Percentiles rank a stretch among this genome's conserved stretches.
phyloP scores from a whole-genome alignment of 1,140 invertebrate genomes.

The Apis laboriosa region DNA sequence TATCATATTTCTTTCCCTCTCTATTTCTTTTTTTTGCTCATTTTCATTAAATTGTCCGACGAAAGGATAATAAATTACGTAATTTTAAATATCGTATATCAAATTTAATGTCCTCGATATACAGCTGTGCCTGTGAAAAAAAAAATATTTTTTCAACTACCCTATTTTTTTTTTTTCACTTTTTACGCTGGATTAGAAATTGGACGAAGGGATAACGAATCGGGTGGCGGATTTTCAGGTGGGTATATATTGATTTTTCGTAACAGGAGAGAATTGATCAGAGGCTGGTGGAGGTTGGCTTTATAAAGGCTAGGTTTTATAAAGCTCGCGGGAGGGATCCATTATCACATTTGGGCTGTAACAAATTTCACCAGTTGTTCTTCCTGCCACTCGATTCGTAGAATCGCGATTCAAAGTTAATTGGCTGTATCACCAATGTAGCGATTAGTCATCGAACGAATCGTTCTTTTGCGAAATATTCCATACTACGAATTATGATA shows the following conservation, averaged over 20 bases:
- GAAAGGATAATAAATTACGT: neutral
- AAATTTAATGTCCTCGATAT: no score
- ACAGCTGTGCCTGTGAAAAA: no score
- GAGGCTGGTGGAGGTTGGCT: no score
- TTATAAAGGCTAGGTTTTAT: neutral
- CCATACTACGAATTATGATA: no score
- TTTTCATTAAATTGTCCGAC: neutral
- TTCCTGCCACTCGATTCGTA: neutral
- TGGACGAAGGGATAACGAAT: neutral
- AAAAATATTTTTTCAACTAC: no score
- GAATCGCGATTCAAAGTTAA: constrained; percentile 25
- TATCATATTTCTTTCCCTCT: neutral
- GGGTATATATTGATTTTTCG: neutral
- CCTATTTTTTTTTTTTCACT: no score
- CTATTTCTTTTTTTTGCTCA: neutral
- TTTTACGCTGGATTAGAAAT: neutral
- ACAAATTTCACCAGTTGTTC: neutral
- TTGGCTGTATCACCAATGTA: neutral
- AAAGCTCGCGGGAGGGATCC: neutral
- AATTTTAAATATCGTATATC: no score
- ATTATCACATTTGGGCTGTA: neutral
- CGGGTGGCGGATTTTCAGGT: neutral
- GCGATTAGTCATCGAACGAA: neutral
- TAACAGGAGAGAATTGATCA: neutral
- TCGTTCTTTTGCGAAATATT: neutral